These are phyloP conservation scores for Tuberolachnus salignus DNA, from an alignment of 2,888 invertebrate species.

Conservation along the genomic window DNA sequence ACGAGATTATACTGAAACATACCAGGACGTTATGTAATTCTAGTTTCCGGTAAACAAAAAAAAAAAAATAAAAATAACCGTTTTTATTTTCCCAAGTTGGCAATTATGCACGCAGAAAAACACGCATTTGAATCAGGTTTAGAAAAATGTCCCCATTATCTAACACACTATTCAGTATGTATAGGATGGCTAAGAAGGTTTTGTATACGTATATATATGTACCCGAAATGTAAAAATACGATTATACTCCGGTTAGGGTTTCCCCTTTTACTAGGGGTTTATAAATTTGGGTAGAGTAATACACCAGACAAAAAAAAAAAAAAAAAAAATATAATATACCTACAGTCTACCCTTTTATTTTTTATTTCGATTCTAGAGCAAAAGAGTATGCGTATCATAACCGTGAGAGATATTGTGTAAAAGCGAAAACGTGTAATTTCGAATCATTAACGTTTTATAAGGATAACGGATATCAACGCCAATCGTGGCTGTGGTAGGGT, in stretches of 20 bases:
- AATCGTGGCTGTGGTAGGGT: too few species aligned
- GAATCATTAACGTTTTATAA: too few species aligned
- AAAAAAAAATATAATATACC: too few species aligned
- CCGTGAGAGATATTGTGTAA: neutral
- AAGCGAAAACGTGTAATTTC: too few species aligned
- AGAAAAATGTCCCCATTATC: neutral
- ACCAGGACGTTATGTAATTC: too few species aligned
- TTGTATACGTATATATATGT: neutral
- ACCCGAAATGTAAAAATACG: neutral
- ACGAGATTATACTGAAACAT: neutral
- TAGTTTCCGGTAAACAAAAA: neutral
- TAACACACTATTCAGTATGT: constrained; percentile 24
- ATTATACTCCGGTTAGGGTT: neutral
- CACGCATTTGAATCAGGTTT: neutral
- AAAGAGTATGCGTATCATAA: too few species aligned
- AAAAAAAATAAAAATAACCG: neutral
- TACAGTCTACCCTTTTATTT: too few species aligned
- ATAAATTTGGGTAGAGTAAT: neutral
- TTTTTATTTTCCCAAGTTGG: neutral
- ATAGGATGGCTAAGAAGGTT: constrained; percentile 11
- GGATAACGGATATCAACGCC: too few species aligned
- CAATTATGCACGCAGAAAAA: neutral
- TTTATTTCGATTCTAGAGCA: too few species aligned
- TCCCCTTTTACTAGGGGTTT: neutral
- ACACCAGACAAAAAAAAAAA: too few species aligned